A percentile compares a stretch with the other conserved stretches of the same genome.
phyloP scores from a whole-genome alignment of 2,113 vertebrate species.

The Esox niger region DNA sequence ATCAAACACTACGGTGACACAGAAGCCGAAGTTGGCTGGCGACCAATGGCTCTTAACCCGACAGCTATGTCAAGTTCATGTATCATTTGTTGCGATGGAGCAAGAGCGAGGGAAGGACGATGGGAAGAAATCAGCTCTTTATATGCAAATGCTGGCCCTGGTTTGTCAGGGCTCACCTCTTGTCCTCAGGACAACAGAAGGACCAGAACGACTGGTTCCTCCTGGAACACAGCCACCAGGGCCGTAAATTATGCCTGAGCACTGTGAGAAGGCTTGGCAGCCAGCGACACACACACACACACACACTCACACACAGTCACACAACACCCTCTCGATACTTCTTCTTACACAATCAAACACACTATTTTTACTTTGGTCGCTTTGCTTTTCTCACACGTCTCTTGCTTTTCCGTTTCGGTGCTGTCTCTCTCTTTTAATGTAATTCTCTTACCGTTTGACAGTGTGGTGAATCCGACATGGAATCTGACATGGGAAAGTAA shows the following conservation, averaged over 20 bases:
- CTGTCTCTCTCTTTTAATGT: background rate
- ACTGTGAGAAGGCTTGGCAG: constrained; percentile 21
- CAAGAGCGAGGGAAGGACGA: constrained; percentile 32
- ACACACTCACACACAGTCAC: background rate
- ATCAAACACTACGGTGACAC: constrained; percentile 33
- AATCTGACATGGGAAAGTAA: no score
- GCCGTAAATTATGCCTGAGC: background rate
- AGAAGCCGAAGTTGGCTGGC: constrained; percentile 40
- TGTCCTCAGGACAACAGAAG: constrained; percentile 60
- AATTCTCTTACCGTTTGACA: background rate
- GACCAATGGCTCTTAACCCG: constrained; percentile 54
- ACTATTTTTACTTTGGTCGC: background rate
- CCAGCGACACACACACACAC: constrained; percentile 13
- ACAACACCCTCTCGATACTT: background rate
- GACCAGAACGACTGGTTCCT: constrained; percentile 35
- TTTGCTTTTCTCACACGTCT: background rate
- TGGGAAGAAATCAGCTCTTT: constrained; percentile 47
- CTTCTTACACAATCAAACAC: background rate
- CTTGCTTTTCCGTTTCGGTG: background rate
- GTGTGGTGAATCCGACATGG: no score
- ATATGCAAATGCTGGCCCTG: constrained; percentile 62
- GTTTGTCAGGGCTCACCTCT: constrained; percentile 62
- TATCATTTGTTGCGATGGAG: constrained; percentile 51
- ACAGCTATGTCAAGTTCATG: constrained; percentile 43
- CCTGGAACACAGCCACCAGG: constrained; percentile 2